Evolutionary conservation across 1,140 invertebrate species (phyloP).

Genomic region (Drosophila kohkoa): DNA sequence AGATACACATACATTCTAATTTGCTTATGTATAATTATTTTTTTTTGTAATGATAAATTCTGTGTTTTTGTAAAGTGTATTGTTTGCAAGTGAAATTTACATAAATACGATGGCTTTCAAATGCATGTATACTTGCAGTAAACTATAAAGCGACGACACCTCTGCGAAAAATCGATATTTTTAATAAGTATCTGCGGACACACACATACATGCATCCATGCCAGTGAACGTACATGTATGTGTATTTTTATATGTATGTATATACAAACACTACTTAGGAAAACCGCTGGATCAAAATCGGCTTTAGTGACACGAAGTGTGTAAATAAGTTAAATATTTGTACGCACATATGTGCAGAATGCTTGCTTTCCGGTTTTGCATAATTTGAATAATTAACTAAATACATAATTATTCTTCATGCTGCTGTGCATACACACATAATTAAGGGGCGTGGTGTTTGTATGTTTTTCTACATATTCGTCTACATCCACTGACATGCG

Average conservation of each 20-base stretch:
- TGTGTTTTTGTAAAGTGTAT: neutral
- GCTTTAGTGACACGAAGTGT: neutral
- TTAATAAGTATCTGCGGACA: slow-evolving; percentile 41
- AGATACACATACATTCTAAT: neutral
- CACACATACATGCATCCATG: neutral
- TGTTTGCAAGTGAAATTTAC: neutral
- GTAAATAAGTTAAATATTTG: slow-evolving; percentile 1
- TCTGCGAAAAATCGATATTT: slow-evolving; percentile 52
- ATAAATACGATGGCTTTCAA: slow-evolving; percentile 4
- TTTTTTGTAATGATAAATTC: neutral
- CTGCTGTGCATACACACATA: neutral
- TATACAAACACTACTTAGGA: slow-evolving; percentile 5
- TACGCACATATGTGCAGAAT: neutral
- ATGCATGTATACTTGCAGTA: slow-evolving; percentile 19
- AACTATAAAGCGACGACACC: slow-evolving; percentile 14
- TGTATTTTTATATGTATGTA: slow-evolving; percentile 21
- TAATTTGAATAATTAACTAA: neutral
- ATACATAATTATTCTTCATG: neutral
- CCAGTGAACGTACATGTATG: neutral
- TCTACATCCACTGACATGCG: neutral
- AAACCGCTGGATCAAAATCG: slow-evolving; percentile 22
- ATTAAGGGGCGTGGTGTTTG: slow-evolving; percentile 20
- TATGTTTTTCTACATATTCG: slow-evolving; percentile 2
- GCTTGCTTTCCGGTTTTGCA: neutral
- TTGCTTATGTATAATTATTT: slow-evolving; percentile 4